Conservation (phyloP, 1,140 invertebrate genomes). For the Neodiprion lecontei region DNA sequence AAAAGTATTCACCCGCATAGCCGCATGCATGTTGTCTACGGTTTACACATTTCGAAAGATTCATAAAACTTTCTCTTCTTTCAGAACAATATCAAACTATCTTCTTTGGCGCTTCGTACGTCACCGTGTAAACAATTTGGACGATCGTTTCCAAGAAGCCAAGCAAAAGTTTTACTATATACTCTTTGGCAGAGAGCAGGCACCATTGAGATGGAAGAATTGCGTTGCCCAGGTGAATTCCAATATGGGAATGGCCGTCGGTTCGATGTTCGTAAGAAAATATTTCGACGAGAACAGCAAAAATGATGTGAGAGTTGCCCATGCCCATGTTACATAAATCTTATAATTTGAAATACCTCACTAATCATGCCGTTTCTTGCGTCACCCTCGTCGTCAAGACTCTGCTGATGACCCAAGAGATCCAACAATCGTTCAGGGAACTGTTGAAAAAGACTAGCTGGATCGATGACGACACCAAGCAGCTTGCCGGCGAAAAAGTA, state of each 20-base stretch:
- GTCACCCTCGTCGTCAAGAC: conserved; percentile 67
- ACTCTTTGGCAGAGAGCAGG: conserved; percentile 76
- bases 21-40: neutral
- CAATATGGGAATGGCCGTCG: conserved; percentile 82
- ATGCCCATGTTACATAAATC: neutral
- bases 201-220: conserved; percentile 80
- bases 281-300: conserved; percentile 88
- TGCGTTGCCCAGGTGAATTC: conserved; percentile 85
- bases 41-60: neutral
- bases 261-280: conserved; percentile 85
- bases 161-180: conserved; percentile 73
- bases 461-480: conserved; percentile 84
- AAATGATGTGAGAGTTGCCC: conserved; percentile 65
- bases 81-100: conserved; percentile 74
- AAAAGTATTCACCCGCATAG: conserved; percentile 30
- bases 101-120: conserved; percentile 87
- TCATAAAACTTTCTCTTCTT: conserved; percentile 8
- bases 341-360: neutral
- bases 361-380: neutral
- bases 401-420: conserved; percentile 82
- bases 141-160: conserved; percentile 73
- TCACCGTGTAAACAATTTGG: conserved; percentile 85
- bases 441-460: conserved; percentile 76
- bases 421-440: conserved; percentile 77
- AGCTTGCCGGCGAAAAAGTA: conserved; percentile 81